Percentiles rank a stretch among this genome's conserved stretches.
Evolutionary conservation across 2,797 vertebrate species (phyloP).

Genomic region (Pterois miles): DNA sequence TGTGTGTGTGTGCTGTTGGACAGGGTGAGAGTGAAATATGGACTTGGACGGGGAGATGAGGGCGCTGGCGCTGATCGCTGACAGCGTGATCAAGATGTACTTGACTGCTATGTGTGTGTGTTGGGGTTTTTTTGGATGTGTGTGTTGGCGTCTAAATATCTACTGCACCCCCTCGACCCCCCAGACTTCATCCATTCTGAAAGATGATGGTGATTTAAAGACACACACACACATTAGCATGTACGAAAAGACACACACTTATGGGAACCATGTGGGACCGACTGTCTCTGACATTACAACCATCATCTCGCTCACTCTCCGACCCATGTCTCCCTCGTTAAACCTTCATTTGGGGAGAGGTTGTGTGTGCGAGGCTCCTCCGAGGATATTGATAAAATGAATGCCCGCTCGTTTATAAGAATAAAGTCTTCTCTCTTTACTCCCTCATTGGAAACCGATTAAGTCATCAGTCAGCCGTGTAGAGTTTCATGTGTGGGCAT

Average conservation of each 20-base stretch:
- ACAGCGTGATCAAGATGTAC: conserved; percentile 92
- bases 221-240: conserved; percentile 40
- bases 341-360: conserved; percentile 53
- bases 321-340: conserved; percentile 63
- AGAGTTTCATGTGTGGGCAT: conserved; percentile 45
- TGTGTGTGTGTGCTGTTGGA: conserved; percentile 41
- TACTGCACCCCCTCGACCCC: background rate
- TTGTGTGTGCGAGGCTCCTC: conserved; percentile 46
- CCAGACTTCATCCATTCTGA: conserved; percentile 70
- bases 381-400: conserved; percentile 68
- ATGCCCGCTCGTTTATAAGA: conserved; percentile 54
- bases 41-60: conserved; percentile 65
- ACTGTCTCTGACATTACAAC: conserved; percentile 85
- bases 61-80: conserved; percentile 78
- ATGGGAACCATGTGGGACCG: conserved; percentile 91
- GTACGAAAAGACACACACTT: conserved; percentile 64
- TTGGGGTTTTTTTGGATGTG: conserved; percentile 28
- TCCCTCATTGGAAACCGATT: conserved; percentile 52
- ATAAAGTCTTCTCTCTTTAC: conserved; percentile 50
- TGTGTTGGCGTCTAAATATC: conserved; percentile 61
- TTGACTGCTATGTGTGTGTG: conserved; percentile 73
- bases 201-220: conserved; percentile 83
- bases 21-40: conserved; percentile 76
- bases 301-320: conserved; percentile 69
- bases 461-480: conserved; percentile 68